These are phyloP conservation scores for Propithecus deckenii DNA, from an alignment of 2,797 vertebrate species.

Conservation along the genomic window DNA sequence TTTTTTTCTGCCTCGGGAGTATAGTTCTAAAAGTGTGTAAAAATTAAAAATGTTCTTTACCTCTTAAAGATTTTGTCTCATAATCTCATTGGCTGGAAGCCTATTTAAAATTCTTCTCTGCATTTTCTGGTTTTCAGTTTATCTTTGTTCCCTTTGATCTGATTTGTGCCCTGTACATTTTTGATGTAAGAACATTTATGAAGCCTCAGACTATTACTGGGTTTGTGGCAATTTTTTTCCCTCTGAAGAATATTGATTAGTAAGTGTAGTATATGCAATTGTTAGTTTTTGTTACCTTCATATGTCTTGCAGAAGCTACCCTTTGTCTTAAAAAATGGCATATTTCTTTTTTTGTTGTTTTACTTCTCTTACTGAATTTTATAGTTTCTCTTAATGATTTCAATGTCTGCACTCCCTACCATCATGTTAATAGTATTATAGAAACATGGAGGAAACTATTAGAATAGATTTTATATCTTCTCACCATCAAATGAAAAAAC, in stretches of 20 bases:
- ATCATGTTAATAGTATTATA: constrained; percentile 9
- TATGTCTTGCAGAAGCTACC: not conserved
- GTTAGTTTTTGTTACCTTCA: constrained; percentile 21
- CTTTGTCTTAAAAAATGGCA: constrained; percentile 9
- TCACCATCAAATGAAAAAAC: not conserved
- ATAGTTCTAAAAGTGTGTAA: constrained; percentile 14
- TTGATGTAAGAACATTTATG: constrained; percentile 13
- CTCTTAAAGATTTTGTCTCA: constrained; percentile 28
- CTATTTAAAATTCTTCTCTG: constrained; percentile 19
- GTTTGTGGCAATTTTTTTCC: not conserved
- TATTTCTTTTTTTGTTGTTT: not conserved
- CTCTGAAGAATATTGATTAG: not conserved
- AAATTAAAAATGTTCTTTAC: constrained; percentile 35
- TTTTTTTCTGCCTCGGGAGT: not conserved
- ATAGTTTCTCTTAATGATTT: constrained; percentile 13
- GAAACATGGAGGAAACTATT: not conserved
- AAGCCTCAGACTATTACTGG: not conserved
- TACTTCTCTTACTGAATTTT: not conserved
- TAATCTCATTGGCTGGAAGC: constrained; percentile 21
- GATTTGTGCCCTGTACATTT: not conserved
- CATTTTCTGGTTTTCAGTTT: constrained; percentile 31
- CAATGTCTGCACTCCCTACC: not conserved
- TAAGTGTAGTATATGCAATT: not conserved
- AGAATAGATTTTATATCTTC: not conserved
- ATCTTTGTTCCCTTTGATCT: constrained; percentile 21